Percentiles rank a stretch among this genome's conserved stretches.
These are phyloP conservation scores for Darevskia nairensis DNA, from an alignment of 2,797 vertebrate species.

Conservation along the genomic window DNA sequence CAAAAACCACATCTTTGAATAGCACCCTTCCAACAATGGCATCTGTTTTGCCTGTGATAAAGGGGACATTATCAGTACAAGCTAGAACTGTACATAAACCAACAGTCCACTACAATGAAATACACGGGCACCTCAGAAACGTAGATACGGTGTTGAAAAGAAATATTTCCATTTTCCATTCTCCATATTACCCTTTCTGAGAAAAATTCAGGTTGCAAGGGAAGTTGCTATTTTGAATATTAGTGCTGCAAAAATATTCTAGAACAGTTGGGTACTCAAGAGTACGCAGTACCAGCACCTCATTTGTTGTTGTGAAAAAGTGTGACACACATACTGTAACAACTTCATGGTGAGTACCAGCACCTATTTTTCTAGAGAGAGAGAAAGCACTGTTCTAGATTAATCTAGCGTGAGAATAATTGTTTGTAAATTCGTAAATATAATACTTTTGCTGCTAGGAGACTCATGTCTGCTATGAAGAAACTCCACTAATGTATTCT, in stretches of 20 bases:
- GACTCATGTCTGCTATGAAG: background rate
- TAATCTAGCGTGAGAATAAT: background rate
- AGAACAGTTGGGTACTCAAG: too few relatives aligned
- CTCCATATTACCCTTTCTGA: background rate
- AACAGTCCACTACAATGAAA: background rate
- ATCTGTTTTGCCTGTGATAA: background rate
- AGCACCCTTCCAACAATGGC: background rate
- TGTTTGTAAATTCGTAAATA: background rate
- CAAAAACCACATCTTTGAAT: slow-evolving; percentile 31
- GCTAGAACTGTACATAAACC: slow-evolving; percentile 21
- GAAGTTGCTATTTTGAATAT: background rate
- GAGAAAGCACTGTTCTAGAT: background rate
- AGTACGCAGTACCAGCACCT: too few relatives aligned
- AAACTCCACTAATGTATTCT: background rate
- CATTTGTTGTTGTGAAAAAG: too few relatives aligned
- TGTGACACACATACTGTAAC: too few relatives aligned
- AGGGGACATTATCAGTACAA: background rate
- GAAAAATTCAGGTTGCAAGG: background rate
- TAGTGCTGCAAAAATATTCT: background rate
- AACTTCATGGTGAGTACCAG: too few relatives aligned
- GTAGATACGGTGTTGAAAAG: background rate
- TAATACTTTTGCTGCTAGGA: background rate
- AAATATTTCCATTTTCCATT: slow-evolving; percentile 9
- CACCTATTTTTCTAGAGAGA: too few relatives aligned
- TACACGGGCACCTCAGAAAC: background rate